Base-by-base conservation (phyloP, 2,888 invertebrate genomes). In the Panorpa germanica region DNA sequence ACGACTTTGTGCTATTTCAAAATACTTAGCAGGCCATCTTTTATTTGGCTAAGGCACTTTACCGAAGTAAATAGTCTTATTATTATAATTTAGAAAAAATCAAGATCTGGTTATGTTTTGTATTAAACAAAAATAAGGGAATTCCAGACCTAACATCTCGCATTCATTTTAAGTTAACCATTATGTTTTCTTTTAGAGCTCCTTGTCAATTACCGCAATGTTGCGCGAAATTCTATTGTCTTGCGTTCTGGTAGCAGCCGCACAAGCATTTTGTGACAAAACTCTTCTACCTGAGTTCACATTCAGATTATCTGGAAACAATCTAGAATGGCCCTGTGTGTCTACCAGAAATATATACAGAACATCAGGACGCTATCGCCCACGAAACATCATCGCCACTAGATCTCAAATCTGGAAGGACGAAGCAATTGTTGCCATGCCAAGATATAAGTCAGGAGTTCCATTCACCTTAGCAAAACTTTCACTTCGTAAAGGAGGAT, bases 371-470 rank as follows among this genome's bases (percentile, higher is more conserved):
- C 55, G 62, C 21, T 71, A 64, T 51, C 53, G 61, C 24, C 54
- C 63, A 27, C 60, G 62, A 37, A 67, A 71, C 44, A 51, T 70
- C 20, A 65, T 72, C 34, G 62, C 61, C 3, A 70, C 69, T 3
- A 55, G 70, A 21, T 57, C 61, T n/a, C 68, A 65, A 38, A 55
- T 71, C 38, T 56, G 53, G 44, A 58, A 56, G 25, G 65, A 71
- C 36, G 53, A 61, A 17, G 65, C 61, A 2, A 60, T 62, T 41
- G 51, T 72, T 2, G 63, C 64, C 2, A 40, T 70, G 29, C 71
- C 72, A 2, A 57, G 70, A 26, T 68, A 61, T 43, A 64, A 61
- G 37, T 50, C 59, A 25, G 71, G 71, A 15, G 62, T 67, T 2
- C 68, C 70, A 6, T 60, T 62, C 29, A 70, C 70, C 3, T 44